Base-by-base conservation (phyloP, 92 coral and sea anemone genomes). In the Porites cylindrica region DNA sequence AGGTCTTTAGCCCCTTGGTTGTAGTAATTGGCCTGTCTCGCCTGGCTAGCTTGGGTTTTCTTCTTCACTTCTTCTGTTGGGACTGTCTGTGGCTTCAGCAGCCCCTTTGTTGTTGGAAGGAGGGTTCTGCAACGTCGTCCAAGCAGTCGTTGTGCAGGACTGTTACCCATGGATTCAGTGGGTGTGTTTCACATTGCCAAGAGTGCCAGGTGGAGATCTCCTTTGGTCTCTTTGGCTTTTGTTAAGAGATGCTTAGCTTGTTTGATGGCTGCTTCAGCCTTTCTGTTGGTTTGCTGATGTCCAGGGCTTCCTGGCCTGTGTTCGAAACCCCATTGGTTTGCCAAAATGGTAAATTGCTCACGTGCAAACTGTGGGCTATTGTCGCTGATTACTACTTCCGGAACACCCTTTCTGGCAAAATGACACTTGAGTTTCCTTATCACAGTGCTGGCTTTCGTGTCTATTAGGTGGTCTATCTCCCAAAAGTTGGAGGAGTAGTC, bases 401-500 rank as follows among this genome's bases (percentile, higher is more conserved):
- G 96, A 10, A 86, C 84, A 23, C 93, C 88, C 3, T 93, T 52
- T 56, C 96, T 24, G 10, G 90, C 90, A 66, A 93, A 93, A 62
- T 93, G 86, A 29, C 90, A 70, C 82, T 93, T 93, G 60, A 91
- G 78, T 70, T 91, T 91, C 85, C 54, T 69, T 8, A 94, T 87
- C 68, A 82, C 73, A 7, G 92, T 89, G 78, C 86, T 80, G 14
- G 92, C 92, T 59, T 77, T 83, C 64, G 91, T 83, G 87, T 92
- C 84, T 0, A 66, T 72, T 8, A 91, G 92, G 20, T 19, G 79
- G 67, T 92, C 70, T 24, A 94, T 86, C 16, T 91, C 97, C 91
- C 90, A 23, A 78, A 74, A 91, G 47, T 86, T 89, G 13, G 91
- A 91, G 75, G 77, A 91, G 78, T 94, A 91, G 72, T 90, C 96